A percentile compares a stretch with the other conserved stretches of the same genome.
Conservation (phyloP, 2,888 invertebrate genomes). For the Spatulosminthurus flaviceps region DNA sequence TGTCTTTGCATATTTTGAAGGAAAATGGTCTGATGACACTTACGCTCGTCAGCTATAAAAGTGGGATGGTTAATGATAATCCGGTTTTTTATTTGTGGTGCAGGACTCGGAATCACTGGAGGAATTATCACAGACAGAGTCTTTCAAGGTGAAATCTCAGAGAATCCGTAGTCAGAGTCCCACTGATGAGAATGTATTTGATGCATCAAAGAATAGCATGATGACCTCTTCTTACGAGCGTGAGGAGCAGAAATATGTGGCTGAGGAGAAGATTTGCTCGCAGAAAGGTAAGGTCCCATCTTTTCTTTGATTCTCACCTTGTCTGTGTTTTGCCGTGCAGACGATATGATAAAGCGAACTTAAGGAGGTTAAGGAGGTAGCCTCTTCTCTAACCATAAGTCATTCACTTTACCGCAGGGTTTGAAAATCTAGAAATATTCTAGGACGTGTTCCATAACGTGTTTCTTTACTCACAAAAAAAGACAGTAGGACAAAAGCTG, state of each 20-base stretch:
- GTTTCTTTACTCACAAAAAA: too few species aligned
- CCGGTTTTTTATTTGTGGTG: background rate
- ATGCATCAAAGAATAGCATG: slow-evolving; percentile 47
- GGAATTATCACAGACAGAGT: slow-evolving; percentile 65
- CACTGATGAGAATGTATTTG: slow-evolving; percentile 57
- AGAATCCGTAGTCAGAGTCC: slow-evolving; percentile 53
- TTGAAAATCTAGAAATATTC: too few species aligned
- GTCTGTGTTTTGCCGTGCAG: background rate
- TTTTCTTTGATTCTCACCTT: slow-evolving; percentile 7
- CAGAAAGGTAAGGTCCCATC: slow-evolving; percentile 15
- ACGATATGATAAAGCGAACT: too few species aligned
- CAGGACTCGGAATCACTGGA: slow-evolving; percentile 70
- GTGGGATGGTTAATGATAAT: too few species aligned
- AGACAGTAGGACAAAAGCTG: too few species aligned
- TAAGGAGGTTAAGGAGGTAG: too few species aligned
- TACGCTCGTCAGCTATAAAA: background rate
- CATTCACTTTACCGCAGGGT: too few species aligned
- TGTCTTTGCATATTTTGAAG: slow-evolving; percentile 27
- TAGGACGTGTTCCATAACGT: too few species aligned
- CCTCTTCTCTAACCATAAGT: too few species aligned
- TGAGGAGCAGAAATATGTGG: slow-evolving; percentile 63
- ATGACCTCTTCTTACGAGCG: slow-evolving; percentile 63
- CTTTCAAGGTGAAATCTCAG: slow-evolving; percentile 55
- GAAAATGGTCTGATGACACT: too few species aligned
- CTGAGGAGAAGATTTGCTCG: slow-evolving; percentile 63